Base-by-base conservation (phyloP, 2,888 invertebrate species). In the Trimorus sp. region DNA sequence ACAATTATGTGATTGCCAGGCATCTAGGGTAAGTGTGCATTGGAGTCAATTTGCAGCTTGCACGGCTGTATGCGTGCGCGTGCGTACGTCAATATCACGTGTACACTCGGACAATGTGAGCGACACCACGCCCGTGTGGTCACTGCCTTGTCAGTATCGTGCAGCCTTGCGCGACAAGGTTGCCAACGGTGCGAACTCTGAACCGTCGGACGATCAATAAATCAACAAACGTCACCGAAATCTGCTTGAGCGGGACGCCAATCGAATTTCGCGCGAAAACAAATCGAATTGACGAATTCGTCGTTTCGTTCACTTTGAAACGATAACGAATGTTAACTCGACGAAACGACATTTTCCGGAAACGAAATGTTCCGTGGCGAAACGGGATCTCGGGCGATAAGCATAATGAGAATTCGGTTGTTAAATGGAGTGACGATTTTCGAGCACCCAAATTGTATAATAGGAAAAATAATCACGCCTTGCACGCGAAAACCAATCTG, bases 21-120 rank as follows among this genome's bases (percentile, higher is more conserved):
- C 88, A 90, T 89, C 88, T 90, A 89, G 90, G 89, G 88, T 91
- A 90, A 90, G 89, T 88, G 89, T 90, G 89, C 89, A 90, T 91
- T 91, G 89, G 89, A 90, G 88, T 88, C 90, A 90, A 91, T 91
- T 91, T 90, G 85, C 87, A 84, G 85, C 81, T 85, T 83, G 85
- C 83, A 83, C 82, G 79, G 78, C 70, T 84, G 80, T 83, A 85
- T 75, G 60, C 82, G 70, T 74, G 62, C 71, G 71, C 71, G 83
- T 71, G 78, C 79, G 81, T 75, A 75, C 16, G 49, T 62, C 73
- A 58, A 65, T 65, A 65, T 60, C 73, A 82, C 70, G 77, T 79
- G 77, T 77, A 73, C 59, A 65, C 60, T 74, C 42, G 11, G 26
- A 65, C 68, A 37, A 58, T 65, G 70, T 79, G 73, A 76, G 78